Conservation (phyloP, 1,140 invertebrate species). For the Sitobion miscanthi region DNA sequence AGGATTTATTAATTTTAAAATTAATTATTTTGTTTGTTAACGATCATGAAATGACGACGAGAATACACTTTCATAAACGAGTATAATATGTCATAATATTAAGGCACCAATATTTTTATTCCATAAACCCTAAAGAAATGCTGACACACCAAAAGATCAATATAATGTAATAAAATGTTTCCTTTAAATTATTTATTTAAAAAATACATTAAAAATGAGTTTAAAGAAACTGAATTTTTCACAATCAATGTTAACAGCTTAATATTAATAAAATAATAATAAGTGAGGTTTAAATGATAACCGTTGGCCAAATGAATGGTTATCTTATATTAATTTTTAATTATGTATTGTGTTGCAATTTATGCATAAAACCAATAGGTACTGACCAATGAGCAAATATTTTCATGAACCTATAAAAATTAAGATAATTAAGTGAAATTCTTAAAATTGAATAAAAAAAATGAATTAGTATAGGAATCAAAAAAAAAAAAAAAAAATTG, state of each 20-base stretch:
- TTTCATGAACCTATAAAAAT: not conserved
- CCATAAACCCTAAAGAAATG: not conserved
- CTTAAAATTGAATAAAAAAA: not conserved
- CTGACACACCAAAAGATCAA: not conserved
- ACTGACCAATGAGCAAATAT: not conserved
- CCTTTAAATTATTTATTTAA: not conserved
- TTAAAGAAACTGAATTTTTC: too few species aligned
- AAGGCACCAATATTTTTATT: too few species aligned
- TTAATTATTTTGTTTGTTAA: not conserved
- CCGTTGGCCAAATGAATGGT: not conserved
- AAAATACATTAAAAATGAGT: too few species aligned
- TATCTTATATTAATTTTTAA: not conserved
- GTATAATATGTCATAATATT: not conserved
- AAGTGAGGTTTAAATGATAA: too few species aligned
- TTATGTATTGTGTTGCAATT: not conserved
- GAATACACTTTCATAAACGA: not conserved
- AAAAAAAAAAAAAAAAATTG: not conserved
- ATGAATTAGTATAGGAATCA: not conserved
- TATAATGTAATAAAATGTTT: not conserved
- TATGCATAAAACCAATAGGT: not conserved
- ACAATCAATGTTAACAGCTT: not conserved
- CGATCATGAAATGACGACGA: not conserved
- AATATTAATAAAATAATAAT: not conserved
- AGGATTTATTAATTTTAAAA: not conserved
- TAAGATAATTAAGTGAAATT: not conserved